Evolutionary conservation across 1,140 invertebrate genomes (phyloP).

Genomic region (Pectinophora gossypiella): DNA sequence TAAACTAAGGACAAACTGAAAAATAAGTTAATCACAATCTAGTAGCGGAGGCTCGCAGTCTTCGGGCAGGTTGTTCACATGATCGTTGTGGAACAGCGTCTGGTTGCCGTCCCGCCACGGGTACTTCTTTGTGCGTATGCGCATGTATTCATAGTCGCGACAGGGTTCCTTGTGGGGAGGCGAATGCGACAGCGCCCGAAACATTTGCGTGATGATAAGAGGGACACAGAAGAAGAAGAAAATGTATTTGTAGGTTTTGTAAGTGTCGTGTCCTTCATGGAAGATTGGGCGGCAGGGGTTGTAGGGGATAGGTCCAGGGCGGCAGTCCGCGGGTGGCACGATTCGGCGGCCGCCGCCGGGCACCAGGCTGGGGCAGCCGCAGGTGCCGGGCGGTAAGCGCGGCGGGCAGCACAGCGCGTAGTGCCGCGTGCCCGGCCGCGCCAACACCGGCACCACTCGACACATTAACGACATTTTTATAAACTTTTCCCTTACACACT

Average conservation of each 20-base stretch:
- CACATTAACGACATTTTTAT: too few species aligned
- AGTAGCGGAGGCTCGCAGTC: too few species aligned
- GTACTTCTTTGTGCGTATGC: conserved; percentile 76
- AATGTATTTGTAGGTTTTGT: conserved; percentile 48
- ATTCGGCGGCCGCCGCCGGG: conserved; percentile 28
- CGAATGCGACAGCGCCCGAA: conserved; percentile 27
- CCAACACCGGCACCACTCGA: neutral
- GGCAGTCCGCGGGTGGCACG: conserved; percentile 31
- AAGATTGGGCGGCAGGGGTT: conserved; percentile 51
- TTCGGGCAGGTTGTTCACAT: conserved; percentile 84
- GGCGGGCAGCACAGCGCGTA: conserved; percentile 45
- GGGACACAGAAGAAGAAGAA: conserved; percentile 44
- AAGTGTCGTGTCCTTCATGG: conserved; percentile 41
- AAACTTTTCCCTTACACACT: too few species aligned
- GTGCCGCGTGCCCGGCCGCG: conserved; percentile 12
- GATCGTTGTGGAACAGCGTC: conserved; percentile 88
- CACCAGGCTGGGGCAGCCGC: conserved; percentile 19
- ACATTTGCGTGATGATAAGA: conserved; percentile 41
- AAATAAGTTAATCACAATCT: too few species aligned
- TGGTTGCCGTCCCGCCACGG: conserved; percentile 93
- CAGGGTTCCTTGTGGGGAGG: conserved; percentile 35
- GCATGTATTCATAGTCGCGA: conserved; percentile 64
- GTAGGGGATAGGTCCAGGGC: conserved; percentile 33
- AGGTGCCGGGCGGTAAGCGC: conserved; percentile 15
- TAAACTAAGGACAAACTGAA: too few species aligned